Evolutionary conservation across 2,888 invertebrate genomes (phyloP).

Genomic region (Enchytraeus crypticus): DNA sequence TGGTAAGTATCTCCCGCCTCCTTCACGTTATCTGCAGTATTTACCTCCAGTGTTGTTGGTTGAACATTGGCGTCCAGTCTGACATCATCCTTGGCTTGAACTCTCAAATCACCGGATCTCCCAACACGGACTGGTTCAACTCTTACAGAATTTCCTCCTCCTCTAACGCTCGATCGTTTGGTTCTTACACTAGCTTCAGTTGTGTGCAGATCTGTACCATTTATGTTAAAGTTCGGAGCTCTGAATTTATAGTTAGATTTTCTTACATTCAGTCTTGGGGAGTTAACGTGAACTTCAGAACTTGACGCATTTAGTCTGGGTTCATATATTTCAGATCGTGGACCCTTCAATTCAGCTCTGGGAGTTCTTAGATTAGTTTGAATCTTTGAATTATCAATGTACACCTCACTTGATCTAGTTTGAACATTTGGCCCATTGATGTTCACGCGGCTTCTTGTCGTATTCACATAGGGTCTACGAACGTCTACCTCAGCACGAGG

Average conservation of each 20-base stretch:
- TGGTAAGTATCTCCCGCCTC: no score
- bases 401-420: no score
- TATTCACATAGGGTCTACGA: neutral
- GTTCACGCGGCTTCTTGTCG: neutral
- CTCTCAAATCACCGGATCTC: no score
- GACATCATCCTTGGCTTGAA: no score
- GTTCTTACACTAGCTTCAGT: neutral
- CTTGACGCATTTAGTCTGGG: neutral
- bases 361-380: neutral
- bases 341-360: neutral
- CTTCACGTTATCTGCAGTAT: no score
- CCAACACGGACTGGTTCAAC: no score
- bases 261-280: neutral
- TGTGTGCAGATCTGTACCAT: neutral
- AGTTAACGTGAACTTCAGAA: neutral
- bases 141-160: no score
- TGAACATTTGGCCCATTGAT: no score
- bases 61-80: no score
- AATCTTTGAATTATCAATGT: no score
- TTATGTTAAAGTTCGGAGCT: neutral
- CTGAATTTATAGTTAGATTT: neutral
- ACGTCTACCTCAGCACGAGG: neutral
- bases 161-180: no score
- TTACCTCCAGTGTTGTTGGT: no score
- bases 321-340: neutral